These are phyloP conservation scores for Antrozous pallidus DNA, from an alignment of 2,797 vertebrate genomes.

Conservation along the genomic window DNA sequence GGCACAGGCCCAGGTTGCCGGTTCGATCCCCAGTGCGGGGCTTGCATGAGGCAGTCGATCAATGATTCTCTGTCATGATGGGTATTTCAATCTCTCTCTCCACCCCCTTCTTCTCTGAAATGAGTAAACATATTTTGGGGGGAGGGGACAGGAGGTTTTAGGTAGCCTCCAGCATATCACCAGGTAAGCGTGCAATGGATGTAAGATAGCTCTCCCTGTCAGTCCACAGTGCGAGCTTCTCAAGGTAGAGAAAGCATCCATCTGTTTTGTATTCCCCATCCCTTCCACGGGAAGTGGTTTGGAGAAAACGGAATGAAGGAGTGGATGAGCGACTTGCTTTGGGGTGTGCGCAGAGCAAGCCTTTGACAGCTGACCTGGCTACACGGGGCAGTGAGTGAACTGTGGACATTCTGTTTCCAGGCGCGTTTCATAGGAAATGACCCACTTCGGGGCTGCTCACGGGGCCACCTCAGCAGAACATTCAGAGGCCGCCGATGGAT, in stretches of 20 bases:
- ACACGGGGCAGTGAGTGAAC: fast-evolving
- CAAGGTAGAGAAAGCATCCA: neutral
- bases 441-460: neutral
- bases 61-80: neutral
- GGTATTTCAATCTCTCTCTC: neutral
- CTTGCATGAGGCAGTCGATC: neutral
- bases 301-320: neutral
- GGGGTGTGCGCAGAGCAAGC: neutral
- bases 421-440: neutral
- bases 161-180: neutral
- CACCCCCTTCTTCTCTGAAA: neutral
- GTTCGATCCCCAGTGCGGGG: neutral
- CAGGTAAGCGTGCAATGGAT: neutral
- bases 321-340: neutral
- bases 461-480: neutral
- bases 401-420: neutral
- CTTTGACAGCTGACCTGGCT: neutral
- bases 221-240: neutral
- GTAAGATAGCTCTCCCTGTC: neutral
- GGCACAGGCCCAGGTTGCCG: neutral
- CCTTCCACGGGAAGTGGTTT: neutral
- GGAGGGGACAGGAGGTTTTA: neutral
- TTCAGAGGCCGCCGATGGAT: neutral
- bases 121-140: neutral
- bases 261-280: neutral